A percentile compares a stretch with the other conserved stretches of the same genome.
These are phyloP conservation scores for Bagarius yarrelli DNA, from an alignment of 2,113 vertebrate species.

Conservation along the genomic window DNA sequence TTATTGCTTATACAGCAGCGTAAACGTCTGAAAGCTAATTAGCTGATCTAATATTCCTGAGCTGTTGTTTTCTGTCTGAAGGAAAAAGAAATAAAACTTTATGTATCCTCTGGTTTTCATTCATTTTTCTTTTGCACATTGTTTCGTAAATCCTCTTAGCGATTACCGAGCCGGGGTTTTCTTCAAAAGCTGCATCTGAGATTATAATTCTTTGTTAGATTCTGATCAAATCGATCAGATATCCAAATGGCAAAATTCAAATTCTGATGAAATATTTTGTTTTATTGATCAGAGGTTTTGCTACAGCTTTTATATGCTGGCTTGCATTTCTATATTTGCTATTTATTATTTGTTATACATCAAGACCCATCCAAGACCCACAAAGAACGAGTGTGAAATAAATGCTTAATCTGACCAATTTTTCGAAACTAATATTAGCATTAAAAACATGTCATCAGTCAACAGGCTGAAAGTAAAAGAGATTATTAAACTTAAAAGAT, in stretches of 20 bases:
- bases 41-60: constrained; percentile 6
- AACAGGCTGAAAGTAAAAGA: too few relatives aligned
- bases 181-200: background rate
- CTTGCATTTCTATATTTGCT: background rate
- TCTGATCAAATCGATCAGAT: background rate
- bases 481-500: too few relatives aligned
- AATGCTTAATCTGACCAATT: background rate
- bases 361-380: background rate
- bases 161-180: background rate
- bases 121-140: background rate
- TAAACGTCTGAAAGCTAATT: constrained; percentile 30
- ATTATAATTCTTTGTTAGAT: background rate
- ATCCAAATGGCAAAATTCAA: background rate
- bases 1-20: constrained; percentile 10
- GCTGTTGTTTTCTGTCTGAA: background rate
- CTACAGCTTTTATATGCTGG: background rate
- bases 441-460: too few relatives aligned
- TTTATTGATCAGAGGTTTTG: background rate
- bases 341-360: background rate
- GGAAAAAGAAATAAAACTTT: background rate
- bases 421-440: too few relatives aligned
- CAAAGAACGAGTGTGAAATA: background rate
- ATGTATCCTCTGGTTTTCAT: background rate
- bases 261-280: too few relatives aligned
- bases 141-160: background rate